phyloP scores from a whole-genome alignment of 1,140 invertebrate genomes.

The Acromyrmex echinatior region DNA sequence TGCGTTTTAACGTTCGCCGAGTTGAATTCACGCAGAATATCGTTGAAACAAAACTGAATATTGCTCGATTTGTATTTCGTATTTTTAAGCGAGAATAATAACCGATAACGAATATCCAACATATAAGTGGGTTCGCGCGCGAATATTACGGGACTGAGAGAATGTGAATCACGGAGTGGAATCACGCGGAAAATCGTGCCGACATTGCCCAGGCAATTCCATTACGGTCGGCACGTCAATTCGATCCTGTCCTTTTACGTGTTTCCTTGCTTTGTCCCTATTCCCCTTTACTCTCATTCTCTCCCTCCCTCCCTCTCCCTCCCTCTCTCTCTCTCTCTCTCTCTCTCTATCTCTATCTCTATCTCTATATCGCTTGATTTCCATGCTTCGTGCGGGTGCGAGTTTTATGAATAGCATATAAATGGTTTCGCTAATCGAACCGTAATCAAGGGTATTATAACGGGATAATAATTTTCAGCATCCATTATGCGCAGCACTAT shows the following conservation, averaged over 20 bases:
- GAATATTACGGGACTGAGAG: slow-evolving; percentile 55
- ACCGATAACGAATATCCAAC: slow-evolving; percentile 51
- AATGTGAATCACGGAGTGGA: slow-evolving; percentile 70
- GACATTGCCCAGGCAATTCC: slow-evolving; percentile 69
- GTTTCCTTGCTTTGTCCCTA: slow-evolving; percentile 32
- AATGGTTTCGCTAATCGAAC: slow-evolving; percentile 67
- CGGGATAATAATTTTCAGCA: slow-evolving; percentile 55
- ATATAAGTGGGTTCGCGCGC: background rate
- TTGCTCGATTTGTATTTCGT: slow-evolving; percentile 48
- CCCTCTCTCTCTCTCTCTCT: background rate
- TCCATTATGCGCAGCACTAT: background rate
- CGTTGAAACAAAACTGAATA: slow-evolving; percentile 24
- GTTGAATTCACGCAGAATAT: slow-evolving; percentile 42
- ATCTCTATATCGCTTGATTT: background rate
- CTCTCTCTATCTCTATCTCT: background rate
- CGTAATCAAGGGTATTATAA: slow-evolving; percentile 62
- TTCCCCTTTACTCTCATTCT: background rate
- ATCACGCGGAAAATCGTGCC: slow-evolving; percentile 70
- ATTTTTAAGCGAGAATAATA: slow-evolving; percentile 60
- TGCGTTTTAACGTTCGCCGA: slow-evolving; percentile 25
- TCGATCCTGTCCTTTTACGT: slow-evolving; percentile 56
- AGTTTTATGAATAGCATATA: slow-evolving; percentile 68
- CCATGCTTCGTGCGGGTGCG: background rate
- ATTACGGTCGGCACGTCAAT: slow-evolving; percentile 69
- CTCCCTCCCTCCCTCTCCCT: background rate